Base-by-base conservation (phyloP, 2,888 invertebrate genomes). In the Himalopsyche anomala region DNA sequence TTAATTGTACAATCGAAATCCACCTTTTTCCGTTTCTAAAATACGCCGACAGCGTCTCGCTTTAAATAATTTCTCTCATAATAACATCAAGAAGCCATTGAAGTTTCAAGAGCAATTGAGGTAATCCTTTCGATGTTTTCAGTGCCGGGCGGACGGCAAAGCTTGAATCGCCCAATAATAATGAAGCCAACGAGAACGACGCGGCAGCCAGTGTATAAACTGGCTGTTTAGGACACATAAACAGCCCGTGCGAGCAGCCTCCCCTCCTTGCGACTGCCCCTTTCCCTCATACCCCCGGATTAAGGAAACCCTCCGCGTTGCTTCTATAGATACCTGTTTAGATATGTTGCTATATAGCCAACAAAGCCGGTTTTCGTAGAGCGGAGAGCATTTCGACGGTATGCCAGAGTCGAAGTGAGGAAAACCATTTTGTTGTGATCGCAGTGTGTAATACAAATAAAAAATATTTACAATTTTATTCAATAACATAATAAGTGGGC, bases 201-300 rank as follows among this genome's bases (percentile, higher is more conserved):
- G 92, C 92, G 92, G 92, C 92, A 92, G 92, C 91, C 92, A 92
- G 92, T 92, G 92, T 93, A 93, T 93, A 92, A 93, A 93, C 92
- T 92, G 92, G 91, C 93, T 91, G 92, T 93, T 93, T 93, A 91
- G 92, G 93, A 93, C 92, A 93, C 92, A 93, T 93, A 93, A 93
- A 93, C 93, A 93, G 92, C 91, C 92, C 92, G 92, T 93, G 84
- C 83, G 83, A 79, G 85, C 79, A 80, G 36, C 85, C 82, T 83
- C 38, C 38, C 83, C 69, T 36, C 40, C 28, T 51, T 36, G 80
- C 45, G 82, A 62, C 51, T 40, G 74, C 74, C 74, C 36, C 74
- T 74, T 74, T 62, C 11, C 74, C 74, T 74, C 74, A 38, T 36
- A 38, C 74, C 74, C 36, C 74, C 38, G 15, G 12, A 51, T 51